These are phyloP conservation scores for Tetrapedia diversipes DNA, from an alignment of 2,888 invertebrate species.

Conservation along the genomic window DNA sequence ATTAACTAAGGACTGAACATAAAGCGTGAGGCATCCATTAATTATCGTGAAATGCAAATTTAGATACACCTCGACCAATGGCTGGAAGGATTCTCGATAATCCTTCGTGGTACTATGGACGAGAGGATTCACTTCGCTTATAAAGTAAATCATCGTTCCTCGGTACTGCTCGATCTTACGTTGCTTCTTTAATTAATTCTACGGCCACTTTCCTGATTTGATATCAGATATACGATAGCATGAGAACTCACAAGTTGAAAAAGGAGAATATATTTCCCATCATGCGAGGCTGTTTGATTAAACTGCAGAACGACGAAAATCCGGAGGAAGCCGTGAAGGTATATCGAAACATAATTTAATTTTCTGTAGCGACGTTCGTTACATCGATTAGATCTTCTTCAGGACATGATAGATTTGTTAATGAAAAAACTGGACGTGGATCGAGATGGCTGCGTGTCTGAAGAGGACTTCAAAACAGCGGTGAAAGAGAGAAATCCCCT, in stretches of 20 bases:
- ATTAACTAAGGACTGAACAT: no score
- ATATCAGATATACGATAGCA: slow-evolving; percentile 76
- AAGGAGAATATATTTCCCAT: slow-evolving; percentile 79
- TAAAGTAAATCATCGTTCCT: slow-evolving; percentile 63
- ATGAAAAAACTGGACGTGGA: slow-evolving; percentile 86
- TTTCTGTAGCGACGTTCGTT: no score
- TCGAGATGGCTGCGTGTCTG: slow-evolving; percentile 84
- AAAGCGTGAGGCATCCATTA: no score
- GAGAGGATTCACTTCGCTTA: slow-evolving; percentile 82
- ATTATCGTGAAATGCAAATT: background rate
- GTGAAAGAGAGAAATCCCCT: slow-evolving; percentile 80
- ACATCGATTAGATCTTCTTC: background rate
- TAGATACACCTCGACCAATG: slow-evolving; percentile 69
- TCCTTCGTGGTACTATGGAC: slow-evolving; percentile 84
- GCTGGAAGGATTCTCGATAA: slow-evolving; percentile 83
- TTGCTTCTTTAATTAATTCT: background rate
- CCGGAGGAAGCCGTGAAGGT: slow-evolving; percentile 85
- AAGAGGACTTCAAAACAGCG: slow-evolving; percentile 84
- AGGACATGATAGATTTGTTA: slow-evolving; percentile 85
- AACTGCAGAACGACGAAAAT: slow-evolving; percentile 85
- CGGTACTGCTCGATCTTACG: background rate
- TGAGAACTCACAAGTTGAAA: slow-evolving; percentile 74
- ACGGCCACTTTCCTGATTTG: background rate
- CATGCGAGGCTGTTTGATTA: slow-evolving; percentile 82
- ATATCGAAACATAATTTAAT: background rate